A percentile compares a stretch with the other conserved stretches of the same genome.
phyloP scores from a whole-genome alignment of 2,888 invertebrate species.

The Onthophagus sagittarius region DNA sequence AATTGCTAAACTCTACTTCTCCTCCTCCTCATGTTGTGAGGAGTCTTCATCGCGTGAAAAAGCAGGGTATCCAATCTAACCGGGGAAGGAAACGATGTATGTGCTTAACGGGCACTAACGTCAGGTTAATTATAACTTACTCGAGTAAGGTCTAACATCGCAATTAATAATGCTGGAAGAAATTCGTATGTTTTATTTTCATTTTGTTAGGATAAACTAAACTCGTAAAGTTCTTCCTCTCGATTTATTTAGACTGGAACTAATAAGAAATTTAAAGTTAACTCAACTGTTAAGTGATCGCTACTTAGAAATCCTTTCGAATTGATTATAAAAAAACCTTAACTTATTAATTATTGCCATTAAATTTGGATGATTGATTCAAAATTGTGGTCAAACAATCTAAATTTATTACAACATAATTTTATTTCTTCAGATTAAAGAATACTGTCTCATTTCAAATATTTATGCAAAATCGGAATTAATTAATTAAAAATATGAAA shows the following conservation, averaged over 20 bases:
- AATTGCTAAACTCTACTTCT: not conserved
- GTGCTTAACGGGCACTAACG: not conserved
- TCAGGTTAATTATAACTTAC: not conserved
- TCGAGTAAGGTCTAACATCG: not conserved
- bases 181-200: not conserved
- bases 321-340: not conserved
- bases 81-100: not conserved
- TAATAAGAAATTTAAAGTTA: conserved; percentile 2
- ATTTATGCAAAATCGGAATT: too few relatives aligned
- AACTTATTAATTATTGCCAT: too few relatives aligned
- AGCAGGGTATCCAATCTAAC: not conserved
- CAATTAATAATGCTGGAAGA: not conserved
- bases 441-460: too few relatives aligned
- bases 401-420: too few relatives aligned
- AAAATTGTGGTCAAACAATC: too few relatives aligned
- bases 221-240: not conserved
- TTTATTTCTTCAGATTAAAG: too few relatives aligned
- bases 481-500: too few relatives aligned
- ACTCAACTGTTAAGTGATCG: conserved; percentile 3
- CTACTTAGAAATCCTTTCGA: not conserved
- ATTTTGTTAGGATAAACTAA: not conserved
- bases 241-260: conserved; percentile 5
- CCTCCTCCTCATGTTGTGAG: too few relatives aligned
- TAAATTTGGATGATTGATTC: too few relatives aligned
- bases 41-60: not conserved